phyloP scores from a whole-genome alignment of 2,113 vertebrate species.

The Heloderma charlesbogerti region DNA sequence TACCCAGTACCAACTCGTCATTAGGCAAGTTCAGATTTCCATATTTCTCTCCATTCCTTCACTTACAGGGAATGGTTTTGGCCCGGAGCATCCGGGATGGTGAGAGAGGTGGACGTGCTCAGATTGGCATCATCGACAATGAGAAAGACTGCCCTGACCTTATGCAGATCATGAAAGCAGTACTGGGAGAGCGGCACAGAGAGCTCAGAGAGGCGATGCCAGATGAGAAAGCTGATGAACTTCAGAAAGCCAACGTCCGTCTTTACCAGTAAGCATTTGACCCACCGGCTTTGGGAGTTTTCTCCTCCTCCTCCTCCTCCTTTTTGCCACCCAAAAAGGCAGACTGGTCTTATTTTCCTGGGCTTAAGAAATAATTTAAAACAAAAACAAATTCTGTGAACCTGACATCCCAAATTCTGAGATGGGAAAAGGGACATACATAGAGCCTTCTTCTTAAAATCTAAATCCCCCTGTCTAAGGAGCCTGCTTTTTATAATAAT shows the following conservation, averaged over 20 bases:
- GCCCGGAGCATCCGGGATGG: slow-evolving; percentile 89
- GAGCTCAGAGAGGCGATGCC: slow-evolving; percentile 75
- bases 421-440: not conserved
- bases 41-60: not conserved
- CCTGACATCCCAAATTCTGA: not conserved
- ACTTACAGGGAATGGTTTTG: slow-evolving; percentile 81
- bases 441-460: not conserved
- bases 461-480: too few relatives aligned
- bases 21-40: not conserved
- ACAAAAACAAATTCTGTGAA: not conserved
- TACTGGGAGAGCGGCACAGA: slow-evolving; percentile 80
- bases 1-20: too few relatives aligned
- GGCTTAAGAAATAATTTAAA: too few relatives aligned
- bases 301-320: too few relatives aligned
- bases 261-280: slow-evolving; percentile 84
- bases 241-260: slow-evolving; percentile 77
- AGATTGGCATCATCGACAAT: slow-evolving; percentile 87
- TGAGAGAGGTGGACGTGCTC: slow-evolving; percentile 86
- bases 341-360: not conserved
- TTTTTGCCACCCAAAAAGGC: too few relatives aligned
- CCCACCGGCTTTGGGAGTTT: not conserved
- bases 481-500: too few relatives aligned
- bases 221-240: slow-evolving; percentile 73
- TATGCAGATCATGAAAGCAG: slow-evolving; percentile 85
- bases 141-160: slow-evolving; percentile 83